Conservation (phyloP, 2,888 invertebrate genomes). For the Drosophila infuscata region DNA sequence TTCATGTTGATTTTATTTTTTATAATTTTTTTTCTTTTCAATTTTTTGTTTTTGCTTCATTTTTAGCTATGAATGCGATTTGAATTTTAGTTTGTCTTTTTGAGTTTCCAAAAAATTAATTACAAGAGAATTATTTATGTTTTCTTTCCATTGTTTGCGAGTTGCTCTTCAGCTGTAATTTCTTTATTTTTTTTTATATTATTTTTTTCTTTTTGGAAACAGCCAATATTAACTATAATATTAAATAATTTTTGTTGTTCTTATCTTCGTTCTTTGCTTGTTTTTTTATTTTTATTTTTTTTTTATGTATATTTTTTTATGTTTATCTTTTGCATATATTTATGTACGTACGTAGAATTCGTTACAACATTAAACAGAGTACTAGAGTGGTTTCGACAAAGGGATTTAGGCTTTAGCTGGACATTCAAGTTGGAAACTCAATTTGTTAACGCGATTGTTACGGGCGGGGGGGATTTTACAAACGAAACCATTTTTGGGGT, state of each 20-base stretch:
- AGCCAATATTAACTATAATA: constrained; percentile 58
- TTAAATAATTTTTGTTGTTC: constrained; percentile 44
- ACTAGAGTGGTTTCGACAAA: constrained; percentile 52
- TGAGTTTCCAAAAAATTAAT: constrained; percentile 50
- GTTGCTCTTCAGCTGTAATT: constrained; percentile 34
- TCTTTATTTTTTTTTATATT: constrained; percentile 26
- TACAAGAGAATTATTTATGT: constrained; percentile 43
- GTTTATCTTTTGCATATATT: constrained; percentile 39
- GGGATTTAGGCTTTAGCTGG: constrained; percentile 41
- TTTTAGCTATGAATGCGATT: constrained; percentile 52
- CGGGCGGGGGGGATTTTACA: constrained; percentile 46
- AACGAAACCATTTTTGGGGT: constrained; percentile 66
- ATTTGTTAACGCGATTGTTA: constrained; percentile 30
- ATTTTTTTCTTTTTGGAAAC: constrained; percentile 43
- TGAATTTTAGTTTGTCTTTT: constrained; percentile 46
- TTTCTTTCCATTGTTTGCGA: constrained; percentile 15
- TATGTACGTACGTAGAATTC: constrained; percentile 60
- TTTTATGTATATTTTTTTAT: constrained; percentile 26
- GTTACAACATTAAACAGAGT: constrained; percentile 75
- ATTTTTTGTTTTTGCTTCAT: constrained; percentile 28
- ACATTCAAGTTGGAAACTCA: constrained; percentile 54
- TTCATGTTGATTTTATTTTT: constrained; percentile 57
- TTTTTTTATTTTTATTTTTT: constrained; percentile 22
- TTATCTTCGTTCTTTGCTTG: constrained; percentile 1
- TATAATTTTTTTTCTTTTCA: constrained; percentile 23